Percentiles rank a stretch among this genome's conserved stretches.
phyloP scores from a whole-genome alignment of 2,888 invertebrate genomes.

The Hanleya hanleyi region DNA sequence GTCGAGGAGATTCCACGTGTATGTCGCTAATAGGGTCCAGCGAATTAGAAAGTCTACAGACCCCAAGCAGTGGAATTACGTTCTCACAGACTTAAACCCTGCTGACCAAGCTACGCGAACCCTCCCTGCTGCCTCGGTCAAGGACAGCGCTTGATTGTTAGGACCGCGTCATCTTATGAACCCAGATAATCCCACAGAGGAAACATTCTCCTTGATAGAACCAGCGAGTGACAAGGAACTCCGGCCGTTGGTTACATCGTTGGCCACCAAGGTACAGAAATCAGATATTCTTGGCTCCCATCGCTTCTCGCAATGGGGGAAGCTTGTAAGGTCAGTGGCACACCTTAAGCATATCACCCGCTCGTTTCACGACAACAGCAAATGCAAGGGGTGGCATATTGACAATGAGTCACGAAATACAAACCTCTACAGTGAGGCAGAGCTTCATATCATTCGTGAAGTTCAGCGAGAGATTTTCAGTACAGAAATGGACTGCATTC shows the following conservation, averaged over 20 bases:
- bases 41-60: conserved; percentile 14
- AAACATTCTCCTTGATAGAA: not conserved
- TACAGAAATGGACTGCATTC: not conserved
- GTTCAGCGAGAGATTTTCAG: conserved; percentile 8
- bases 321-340: conserved; percentile 5
- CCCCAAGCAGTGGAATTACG: conserved; percentile 10
- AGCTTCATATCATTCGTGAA: not conserved
- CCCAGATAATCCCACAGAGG: not conserved
- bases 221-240: conserved; percentile 2
- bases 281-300: not conserved
- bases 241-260: not conserved
- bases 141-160: not conserved
- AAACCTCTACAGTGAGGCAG: not conserved
- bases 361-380: not conserved
- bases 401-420: not conserved
- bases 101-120: conserved; percentile 9
- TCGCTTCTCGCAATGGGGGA: not conserved
- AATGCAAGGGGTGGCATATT: conserved; percentile 1
- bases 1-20: conserved; percentile 21
- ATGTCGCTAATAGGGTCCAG: conserved; percentile 22
- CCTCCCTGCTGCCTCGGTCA: not conserved
- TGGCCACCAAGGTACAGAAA: not conserved
- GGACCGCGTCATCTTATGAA: not conserved
- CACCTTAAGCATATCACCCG: conserved; percentile 5
- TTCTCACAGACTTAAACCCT: conserved; percentile 5